These are phyloP conservation scores for Drosophila oshimai DNA, from an alignment of 1,140 invertebrate genomes.

Conservation along the genomic window DNA sequence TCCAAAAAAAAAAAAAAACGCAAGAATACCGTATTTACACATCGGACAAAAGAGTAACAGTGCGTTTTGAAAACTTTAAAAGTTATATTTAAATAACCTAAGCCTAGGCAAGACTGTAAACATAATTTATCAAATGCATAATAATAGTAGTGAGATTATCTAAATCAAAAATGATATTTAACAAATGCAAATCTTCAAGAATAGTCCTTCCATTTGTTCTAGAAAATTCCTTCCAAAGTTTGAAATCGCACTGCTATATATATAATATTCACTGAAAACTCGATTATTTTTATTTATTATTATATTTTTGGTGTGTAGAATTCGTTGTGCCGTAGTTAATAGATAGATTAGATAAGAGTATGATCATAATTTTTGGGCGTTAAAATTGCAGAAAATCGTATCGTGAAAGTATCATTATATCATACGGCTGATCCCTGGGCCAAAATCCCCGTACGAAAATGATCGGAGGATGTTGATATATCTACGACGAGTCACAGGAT, in stretches of 20 bases:
- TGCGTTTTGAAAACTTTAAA: not conserved
- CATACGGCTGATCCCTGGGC: conserved; percentile 4
- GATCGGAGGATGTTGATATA: not conserved
- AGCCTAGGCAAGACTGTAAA: too few relatives aligned
- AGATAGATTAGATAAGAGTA: conserved; percentile 15
- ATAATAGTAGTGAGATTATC: too few relatives aligned
- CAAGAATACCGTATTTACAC: not conserved
- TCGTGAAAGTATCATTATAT: conserved; percentile 63
- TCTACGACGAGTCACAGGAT: conserved; percentile 27
- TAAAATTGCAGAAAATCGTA: conserved; percentile 82
- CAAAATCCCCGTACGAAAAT: not conserved
- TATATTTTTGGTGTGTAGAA: conserved; percentile 14
- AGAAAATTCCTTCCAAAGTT: not conserved
- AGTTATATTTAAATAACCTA: too few relatives aligned
- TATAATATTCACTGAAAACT: conserved; percentile 12
- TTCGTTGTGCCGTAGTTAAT: conserved; percentile 37
- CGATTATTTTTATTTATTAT: conserved; percentile 9
- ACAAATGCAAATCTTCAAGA: too few relatives aligned
- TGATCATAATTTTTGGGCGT: conserved; percentile 43
- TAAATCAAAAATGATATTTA: too few relatives aligned
- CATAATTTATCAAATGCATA: too few relatives aligned
- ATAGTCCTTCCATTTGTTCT: too few relatives aligned
- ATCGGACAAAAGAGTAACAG: not conserved
- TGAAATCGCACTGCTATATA: conserved; percentile 8
- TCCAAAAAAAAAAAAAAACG: not conserved